phyloP scores from a whole-genome alignment of 2,888 invertebrate species.

The Calameuta pallipes region DNA sequence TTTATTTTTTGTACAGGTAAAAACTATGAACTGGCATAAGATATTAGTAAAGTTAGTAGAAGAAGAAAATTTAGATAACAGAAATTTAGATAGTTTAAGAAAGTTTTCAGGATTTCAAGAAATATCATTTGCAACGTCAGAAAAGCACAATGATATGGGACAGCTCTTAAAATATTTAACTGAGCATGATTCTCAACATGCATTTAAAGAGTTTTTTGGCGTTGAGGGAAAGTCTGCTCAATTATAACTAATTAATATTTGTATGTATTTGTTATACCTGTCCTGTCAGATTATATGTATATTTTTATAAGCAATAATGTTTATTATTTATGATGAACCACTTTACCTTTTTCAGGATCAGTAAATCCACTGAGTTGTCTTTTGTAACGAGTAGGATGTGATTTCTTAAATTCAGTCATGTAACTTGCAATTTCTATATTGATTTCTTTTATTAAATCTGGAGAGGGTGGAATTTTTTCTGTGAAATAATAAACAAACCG shows the following conservation, averaged over 20 bases:
- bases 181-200: conserved; percentile 75
- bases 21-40: conserved; percentile 87
- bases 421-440: conserved; percentile 30
- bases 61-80: conserved; percentile 60
- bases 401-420: conserved; percentile 22
- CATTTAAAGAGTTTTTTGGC: conserved; percentile 87
- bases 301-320: conserved; percentile 5
- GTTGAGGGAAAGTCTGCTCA: conserved; percentile 59
- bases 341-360: background rate
- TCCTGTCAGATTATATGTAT: background rate
- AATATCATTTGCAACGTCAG: conserved; percentile 70
- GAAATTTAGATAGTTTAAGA: conserved; percentile 63
- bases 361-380: conserved; percentile 24
- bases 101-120: conserved; percentile 78
- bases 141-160: conserved; percentile 82
- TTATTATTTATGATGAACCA: background rate
- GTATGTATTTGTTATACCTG: conserved; percentile 7
- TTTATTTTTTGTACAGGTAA: conserved; percentile 67
- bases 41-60: conserved; percentile 82
- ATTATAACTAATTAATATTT: conserved; percentile 16
- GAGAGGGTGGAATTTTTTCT: conserved; percentile 20
- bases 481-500: conserved; percentile 9
- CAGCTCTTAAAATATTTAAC: conserved; percentile 81
- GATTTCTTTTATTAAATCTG: conserved; percentile 24
- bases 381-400: conserved; percentile 24